A percentile compares a stretch with the other conserved stretches of the same genome.
These are phyloP conservation scores for Formicarius rufipectus DNA, from an alignment of 2,113 vertebrate species.

Conservation along the genomic window DNA sequence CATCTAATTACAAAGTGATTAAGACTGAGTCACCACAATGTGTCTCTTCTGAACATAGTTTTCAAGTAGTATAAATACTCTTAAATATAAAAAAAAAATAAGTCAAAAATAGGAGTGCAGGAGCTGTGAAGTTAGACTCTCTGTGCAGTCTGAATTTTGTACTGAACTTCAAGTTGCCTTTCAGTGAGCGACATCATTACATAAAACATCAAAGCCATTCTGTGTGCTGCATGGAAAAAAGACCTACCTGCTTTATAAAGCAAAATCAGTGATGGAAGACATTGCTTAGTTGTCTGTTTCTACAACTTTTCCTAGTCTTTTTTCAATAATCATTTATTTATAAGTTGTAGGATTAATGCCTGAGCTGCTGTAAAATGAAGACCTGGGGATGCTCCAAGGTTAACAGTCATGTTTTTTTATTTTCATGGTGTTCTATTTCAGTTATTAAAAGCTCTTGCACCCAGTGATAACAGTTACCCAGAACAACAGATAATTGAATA, in stretches of 20 bases:
- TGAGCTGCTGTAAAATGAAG: slow-evolving; percentile 10
- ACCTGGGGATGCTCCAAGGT: neutral
- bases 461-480: neutral
- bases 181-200: neutral
- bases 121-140: neutral
- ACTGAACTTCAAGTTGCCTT: neutral
- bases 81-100: neutral
- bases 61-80: neutral
- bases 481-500: slow-evolving; percentile 36
- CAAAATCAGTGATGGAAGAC: neutral
- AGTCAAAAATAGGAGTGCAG: neutral
- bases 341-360: slow-evolving; percentile 5
- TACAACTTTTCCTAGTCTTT: neutral
- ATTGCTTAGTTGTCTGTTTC: slow-evolving; percentile 18
- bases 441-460: slow-evolving; percentile 23
- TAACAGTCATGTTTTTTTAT: neutral
- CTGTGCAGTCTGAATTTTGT: neutral
- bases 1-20: slow-evolving; percentile 51
- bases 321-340: neutral
- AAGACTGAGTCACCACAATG: neutral
- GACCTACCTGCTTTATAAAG: neutral
- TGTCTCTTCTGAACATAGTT: neutral
- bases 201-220: slow-evolving; percentile 23
- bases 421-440: slow-evolving; percentile 14
- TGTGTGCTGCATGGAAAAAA: neutral